Conservation (phyloP, 2,113 vertebrate species). For the Corythoichthys haematopterus region DNA sequence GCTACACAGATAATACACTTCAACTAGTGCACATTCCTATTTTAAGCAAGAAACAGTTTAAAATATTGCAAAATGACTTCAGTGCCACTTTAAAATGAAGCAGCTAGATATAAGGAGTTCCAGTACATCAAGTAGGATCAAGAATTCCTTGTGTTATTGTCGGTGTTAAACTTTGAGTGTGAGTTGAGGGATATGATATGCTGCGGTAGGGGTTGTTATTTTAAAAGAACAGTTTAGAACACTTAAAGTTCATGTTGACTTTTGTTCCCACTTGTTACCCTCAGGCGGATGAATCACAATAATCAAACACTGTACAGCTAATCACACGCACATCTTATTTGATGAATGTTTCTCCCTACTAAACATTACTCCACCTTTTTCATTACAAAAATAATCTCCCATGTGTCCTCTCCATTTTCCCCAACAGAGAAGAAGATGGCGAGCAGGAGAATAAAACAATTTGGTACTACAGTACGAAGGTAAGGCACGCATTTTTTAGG, state of each 20-base stretch:
- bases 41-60: too few relatives aligned
- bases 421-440: slow-evolving; percentile 63
- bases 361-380: not conserved
- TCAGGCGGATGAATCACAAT: not conserved
- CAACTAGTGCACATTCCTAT: too few relatives aligned
- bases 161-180: not conserved
- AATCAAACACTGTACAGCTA: not conserved
- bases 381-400: not conserved
- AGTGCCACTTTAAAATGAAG: too few relatives aligned
- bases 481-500: slow-evolving; percentile 5
- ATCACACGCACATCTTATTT: not conserved
- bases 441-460: slow-evolving; percentile 66
- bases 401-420: slow-evolving; percentile 10
- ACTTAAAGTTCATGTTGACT: not conserved
- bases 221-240: not conserved
- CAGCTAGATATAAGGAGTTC: not conserved
- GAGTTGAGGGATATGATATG: too few relatives aligned
- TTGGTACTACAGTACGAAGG: slow-evolving; percentile 72
- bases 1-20: too few relatives aligned
- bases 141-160: not conserved
- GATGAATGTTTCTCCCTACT: not conserved
- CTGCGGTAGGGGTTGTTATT: too few relatives aligned
- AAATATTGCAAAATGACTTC: too few relatives aligned
- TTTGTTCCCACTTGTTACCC: not conserved
- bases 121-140: not conserved